phyloP scores from a whole-genome alignment of 2,797 vertebrate genomes.

The Hirundo rustica region DNA sequence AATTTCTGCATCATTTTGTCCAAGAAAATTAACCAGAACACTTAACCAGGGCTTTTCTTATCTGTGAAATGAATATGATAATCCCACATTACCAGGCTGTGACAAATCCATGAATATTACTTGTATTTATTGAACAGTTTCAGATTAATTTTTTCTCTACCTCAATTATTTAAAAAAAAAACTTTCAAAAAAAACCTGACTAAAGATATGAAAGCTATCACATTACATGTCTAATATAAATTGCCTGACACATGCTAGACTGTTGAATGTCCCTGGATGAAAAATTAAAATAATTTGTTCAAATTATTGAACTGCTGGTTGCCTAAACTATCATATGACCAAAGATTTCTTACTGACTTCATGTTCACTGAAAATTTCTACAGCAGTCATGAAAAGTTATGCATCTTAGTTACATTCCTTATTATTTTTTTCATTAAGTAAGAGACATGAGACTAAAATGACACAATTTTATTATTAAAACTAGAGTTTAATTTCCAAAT shows the following conservation, averaged over 20 bases:
- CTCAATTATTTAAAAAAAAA: neutral
- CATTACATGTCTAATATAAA: neutral
- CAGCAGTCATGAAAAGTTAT: neutral
- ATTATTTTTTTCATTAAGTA: constrained; percentile 15
- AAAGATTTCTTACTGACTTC: neutral
- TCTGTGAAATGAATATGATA: constrained; percentile 2
- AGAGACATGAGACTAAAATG: neutral
- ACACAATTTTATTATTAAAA: neutral
- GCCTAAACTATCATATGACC: neutral
- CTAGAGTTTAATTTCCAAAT: neutral
- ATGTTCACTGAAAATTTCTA: neutral
- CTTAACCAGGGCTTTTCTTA: neutral
- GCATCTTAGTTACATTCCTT: neutral
- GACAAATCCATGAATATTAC: neutral
- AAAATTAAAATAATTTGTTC: constrained; percentile 4
- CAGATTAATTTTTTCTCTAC: neutral
- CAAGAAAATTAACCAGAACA: neutral
- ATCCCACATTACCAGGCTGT: neutral
- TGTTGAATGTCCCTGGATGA: neutral
- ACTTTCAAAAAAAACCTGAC: neutral
- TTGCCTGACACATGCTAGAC: neutral
- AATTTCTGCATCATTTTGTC: neutral
- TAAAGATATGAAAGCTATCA: neutral
- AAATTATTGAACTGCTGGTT: neutral
- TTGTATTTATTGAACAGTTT: neutral